Conservation (phyloP, 2,113 vertebrate species). For the Apteryx owenii region DNA sequence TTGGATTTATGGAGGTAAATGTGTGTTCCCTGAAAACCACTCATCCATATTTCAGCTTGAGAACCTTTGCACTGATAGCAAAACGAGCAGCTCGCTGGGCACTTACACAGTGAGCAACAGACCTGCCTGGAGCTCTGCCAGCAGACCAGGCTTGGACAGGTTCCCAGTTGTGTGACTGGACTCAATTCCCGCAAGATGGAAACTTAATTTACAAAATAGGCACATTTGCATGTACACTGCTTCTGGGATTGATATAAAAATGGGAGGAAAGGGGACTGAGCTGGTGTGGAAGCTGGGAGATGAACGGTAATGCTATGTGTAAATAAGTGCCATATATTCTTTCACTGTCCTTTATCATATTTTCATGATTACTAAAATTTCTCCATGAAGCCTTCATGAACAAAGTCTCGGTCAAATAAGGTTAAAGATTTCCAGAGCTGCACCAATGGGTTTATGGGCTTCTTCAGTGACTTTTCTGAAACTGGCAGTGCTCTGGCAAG, state of each 20-base stretch:
- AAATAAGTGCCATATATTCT: not conserved
- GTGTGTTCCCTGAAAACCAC: not conserved
- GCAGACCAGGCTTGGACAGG: rapidly evolving
- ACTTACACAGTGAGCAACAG: not conserved
- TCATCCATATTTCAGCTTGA: not conserved
- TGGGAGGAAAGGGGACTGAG: not conserved
- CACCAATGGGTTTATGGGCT: not conserved
- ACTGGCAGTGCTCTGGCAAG: not conserved
- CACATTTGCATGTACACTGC: not conserved
- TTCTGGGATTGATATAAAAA: not conserved
- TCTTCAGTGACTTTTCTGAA: not conserved
- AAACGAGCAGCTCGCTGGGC: not conserved
- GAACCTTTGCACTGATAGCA: not conserved
- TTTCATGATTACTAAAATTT: not conserved
- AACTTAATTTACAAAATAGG: not conserved
- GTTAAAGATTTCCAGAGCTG: not conserved
- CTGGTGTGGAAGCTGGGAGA: not conserved
- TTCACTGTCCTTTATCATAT: not conserved
- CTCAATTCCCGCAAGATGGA: not conserved
- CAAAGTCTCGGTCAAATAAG: not conserved
- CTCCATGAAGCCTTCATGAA: not conserved
- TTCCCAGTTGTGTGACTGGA: not conserved
- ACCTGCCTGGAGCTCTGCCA: not conserved
- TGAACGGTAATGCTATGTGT: not conserved
- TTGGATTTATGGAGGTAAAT: not conserved